Evolutionary conservation across 2,888 invertebrate genomes (phyloP).

Genomic region (Globia sparganii): DNA sequence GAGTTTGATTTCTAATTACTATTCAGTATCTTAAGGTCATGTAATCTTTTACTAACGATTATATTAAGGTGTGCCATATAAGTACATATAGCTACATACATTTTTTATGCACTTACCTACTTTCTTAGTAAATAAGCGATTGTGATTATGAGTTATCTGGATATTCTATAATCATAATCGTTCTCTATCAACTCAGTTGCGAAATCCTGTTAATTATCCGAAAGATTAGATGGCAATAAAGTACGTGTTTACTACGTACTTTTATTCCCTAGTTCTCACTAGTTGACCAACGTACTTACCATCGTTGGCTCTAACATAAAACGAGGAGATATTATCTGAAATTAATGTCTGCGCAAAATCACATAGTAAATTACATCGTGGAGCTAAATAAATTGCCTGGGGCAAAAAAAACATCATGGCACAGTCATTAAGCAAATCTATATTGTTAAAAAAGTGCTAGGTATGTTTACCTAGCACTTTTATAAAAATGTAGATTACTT

Average conservation of each 20-base stretch:
- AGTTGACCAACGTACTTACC: constrained; percentile 21
- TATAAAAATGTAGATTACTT: too few relatives aligned
- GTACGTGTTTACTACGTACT: not conserved
- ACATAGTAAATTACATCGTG: constrained; percentile 52
- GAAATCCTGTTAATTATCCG: not conserved
- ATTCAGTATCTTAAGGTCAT: not conserved
- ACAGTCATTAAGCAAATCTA: constrained; percentile 42
- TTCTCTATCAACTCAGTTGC: not conserved
- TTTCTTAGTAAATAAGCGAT: too few relatives aligned
- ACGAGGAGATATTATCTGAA: constrained; percentile 49
- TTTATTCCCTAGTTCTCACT: constrained; percentile 32
- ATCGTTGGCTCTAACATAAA: constrained; percentile 33
- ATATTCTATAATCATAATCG: too few relatives aligned
- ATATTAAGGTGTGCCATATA: not conserved
- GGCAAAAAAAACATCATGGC: constrained; percentile 45
- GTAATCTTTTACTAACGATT: not conserved
- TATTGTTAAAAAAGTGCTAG: constrained; percentile 31
- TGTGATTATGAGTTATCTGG: too few relatives aligned
- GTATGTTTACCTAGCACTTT: too few relatives aligned
- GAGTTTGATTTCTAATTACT: not conserved
- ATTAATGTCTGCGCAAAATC: constrained; percentile 58
- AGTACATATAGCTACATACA: too few relatives aligned
- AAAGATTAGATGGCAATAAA: not conserved
- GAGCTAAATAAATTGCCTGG: constrained; percentile 44
- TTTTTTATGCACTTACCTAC: too few relatives aligned